These are phyloP conservation scores for Neotragus pygmaeus DNA, from an alignment of 2,113 vertebrate genomes.

Conservation along the genomic window DNA sequence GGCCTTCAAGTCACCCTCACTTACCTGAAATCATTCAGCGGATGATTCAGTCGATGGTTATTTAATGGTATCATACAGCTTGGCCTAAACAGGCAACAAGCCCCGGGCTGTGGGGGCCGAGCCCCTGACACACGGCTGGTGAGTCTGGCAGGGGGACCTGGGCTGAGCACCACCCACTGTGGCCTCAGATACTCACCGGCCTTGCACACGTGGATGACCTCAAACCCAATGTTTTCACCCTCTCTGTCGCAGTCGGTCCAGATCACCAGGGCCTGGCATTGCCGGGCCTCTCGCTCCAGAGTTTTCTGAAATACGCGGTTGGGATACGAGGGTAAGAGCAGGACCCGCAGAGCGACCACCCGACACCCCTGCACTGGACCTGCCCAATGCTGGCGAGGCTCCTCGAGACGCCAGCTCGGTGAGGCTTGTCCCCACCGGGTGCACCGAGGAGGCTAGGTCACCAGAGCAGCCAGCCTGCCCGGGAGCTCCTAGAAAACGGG, in stretches of 20 bases:
- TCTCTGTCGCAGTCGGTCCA: slow-evolving; percentile 99
- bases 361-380: background rate
- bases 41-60: background rate
- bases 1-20: background rate
- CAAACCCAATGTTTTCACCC: slow-evolving; percentile 98
- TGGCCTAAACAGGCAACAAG: background rate
- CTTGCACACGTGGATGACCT: slow-evolving; percentile 95
- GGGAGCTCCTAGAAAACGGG: background rate
- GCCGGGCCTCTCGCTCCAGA: slow-evolving; percentile 89
- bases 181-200: slow-evolving; percentile 84
- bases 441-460: background rate
- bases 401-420: background rate
- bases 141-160: rapidly evolving
- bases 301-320: slow-evolving; percentile 82
- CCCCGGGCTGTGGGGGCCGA: too few relatives aligned
- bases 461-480: background rate
- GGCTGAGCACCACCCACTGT: background rate
- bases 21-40: background rate
- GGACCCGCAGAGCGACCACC: background rate
- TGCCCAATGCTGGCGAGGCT: background rate
- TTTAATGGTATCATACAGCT: background rate
- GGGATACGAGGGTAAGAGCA: background rate
- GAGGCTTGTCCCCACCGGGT: background rate
- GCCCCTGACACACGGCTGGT: background rate
- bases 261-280: slow-evolving; percentile 93